A percentile compares a stretch with the other conserved stretches of the same genome.
phyloP scores from a whole-genome alignment of 1,140 invertebrate genomes.

The Lepidostoma basale region DNA sequence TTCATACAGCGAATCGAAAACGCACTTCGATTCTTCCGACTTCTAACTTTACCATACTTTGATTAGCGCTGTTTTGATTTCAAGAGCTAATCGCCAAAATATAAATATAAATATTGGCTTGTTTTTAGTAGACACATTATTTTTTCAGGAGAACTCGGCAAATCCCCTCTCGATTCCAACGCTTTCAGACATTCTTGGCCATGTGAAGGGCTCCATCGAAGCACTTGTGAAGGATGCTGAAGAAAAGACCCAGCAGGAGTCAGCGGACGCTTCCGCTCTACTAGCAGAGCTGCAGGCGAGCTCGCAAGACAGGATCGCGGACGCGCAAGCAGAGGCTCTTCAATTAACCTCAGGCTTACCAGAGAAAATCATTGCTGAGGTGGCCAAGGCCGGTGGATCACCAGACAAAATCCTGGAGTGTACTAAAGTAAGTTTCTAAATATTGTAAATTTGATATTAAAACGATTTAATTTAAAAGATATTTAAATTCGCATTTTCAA shows the following conservation, averaged over 20 bases:
- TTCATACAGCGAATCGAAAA: no score
- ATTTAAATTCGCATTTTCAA: no score
- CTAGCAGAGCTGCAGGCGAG: neutral
- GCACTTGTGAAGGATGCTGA: neutral
- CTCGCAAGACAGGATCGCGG: neutral
- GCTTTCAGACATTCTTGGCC: neutral
- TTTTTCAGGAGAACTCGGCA: no score
- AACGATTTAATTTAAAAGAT: no score
- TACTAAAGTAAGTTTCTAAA: neutral
- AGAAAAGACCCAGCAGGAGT: neutral
- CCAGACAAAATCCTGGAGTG: neutral
- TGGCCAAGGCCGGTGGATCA: neutral
- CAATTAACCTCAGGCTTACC: neutral
- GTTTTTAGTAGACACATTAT: no score
- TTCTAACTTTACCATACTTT: no score
- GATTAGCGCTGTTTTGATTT: no score
- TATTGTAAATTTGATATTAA: no score
- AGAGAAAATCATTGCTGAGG: neutral
- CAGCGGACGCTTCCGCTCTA: neutral
- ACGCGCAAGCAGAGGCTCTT: neutral
- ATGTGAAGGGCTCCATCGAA: neutral
- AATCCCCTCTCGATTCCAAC: neutral
- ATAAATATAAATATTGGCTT: no score
- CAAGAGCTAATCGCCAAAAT: no score
- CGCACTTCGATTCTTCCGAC: no score